Percentiles rank a stretch among this genome's conserved stretches.
Conservation (phyloP, 2,888 invertebrate genomes). For the Lasioglossum marginatum region DNA sequence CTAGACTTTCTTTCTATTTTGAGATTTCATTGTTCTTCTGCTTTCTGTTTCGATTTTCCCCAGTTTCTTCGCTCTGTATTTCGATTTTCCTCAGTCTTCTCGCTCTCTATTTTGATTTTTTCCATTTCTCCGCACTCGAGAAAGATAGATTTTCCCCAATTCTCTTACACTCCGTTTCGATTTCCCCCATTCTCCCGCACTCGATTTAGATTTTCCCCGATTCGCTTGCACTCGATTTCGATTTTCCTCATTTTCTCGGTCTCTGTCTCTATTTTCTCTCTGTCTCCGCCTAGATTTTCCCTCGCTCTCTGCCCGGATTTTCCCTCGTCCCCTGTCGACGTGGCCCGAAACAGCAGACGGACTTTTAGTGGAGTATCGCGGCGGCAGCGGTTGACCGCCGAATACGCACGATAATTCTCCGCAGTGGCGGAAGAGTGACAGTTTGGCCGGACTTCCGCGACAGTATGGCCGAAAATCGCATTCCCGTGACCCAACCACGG, state of each 20-base stretch:
- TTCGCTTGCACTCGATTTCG: background rate
- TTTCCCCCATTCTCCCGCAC: too few relatives aligned
- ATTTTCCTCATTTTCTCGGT: background rate
- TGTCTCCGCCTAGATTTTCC: background rate
- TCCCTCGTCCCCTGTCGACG: background rate
- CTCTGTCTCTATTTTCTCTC: background rate
- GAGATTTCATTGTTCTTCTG: too few relatives aligned
- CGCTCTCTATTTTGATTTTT: background rate
- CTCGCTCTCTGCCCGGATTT: background rate
- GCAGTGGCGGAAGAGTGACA: conserved; percentile 63
- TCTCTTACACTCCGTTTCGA: too few relatives aligned
- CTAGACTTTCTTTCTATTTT: too few relatives aligned
- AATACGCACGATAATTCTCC: conserved; percentile 65
- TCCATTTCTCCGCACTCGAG: background rate
- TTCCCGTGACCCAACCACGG: background rate
- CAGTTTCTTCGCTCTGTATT: too few relatives aligned
- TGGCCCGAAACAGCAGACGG: conserved; percentile 34
- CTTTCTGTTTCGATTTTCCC: too few relatives aligned
- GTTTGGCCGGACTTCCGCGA: conserved; percentile 65
- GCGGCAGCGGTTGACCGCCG: conserved; percentile 63
- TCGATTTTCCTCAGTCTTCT: background rate
- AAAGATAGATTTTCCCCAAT: too few relatives aligned
- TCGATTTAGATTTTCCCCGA: too few relatives aligned
- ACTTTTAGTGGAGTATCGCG: conserved; percentile 62
- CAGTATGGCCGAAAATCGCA: conserved; percentile 45